Conservation (phyloP, 2,888 invertebrate species). For the Allolobophora icterica region DNA sequence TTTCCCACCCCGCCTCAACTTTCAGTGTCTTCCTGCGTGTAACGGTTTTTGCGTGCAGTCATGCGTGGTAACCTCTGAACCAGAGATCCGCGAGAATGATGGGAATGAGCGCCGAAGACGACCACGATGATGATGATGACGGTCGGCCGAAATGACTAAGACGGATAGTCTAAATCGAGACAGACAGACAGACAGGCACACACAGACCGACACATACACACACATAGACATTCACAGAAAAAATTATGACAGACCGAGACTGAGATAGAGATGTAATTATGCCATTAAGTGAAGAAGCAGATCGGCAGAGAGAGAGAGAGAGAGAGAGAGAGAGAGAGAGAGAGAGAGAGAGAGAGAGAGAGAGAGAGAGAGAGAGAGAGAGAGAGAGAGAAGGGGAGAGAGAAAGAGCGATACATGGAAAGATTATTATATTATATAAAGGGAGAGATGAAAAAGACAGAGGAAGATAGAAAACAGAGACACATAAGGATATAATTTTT, state of each 20-base stretch:
- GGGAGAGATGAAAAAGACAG: too few relatives aligned
- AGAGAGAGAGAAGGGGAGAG: too few relatives aligned
- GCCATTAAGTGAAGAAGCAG: not conserved
- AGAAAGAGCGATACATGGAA: too few relatives aligned
- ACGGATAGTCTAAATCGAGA: not conserved
- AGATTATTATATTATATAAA: too few relatives aligned
- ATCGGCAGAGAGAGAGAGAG: not conserved
- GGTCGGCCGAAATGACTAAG: not conserved
- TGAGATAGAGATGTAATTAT: not conserved
- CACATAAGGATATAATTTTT: too few relatives aligned
- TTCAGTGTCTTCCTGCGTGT: conserved; percentile 2
- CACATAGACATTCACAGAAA: too few relatives aligned
- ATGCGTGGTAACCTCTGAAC: conserved; percentile 12
- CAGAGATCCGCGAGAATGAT: not conserved
- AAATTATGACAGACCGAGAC: too few relatives aligned
- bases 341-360: too few relatives aligned
- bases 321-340: not conserved
- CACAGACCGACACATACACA: not conserved
- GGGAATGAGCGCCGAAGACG: not conserved
- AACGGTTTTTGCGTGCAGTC: conserved; percentile 22
- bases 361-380: too few relatives aligned
- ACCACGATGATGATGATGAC: not conserved
- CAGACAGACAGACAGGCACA: not conserved
- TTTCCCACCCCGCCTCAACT: conserved; percentile 11
- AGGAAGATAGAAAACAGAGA: too few relatives aligned